Percentiles rank a stretch among this genome's conserved stretches.
These are phyloP conservation scores for Pipra filicauda DNA, from an alignment of 2,113 vertebrate species.

Conservation along the genomic window DNA sequence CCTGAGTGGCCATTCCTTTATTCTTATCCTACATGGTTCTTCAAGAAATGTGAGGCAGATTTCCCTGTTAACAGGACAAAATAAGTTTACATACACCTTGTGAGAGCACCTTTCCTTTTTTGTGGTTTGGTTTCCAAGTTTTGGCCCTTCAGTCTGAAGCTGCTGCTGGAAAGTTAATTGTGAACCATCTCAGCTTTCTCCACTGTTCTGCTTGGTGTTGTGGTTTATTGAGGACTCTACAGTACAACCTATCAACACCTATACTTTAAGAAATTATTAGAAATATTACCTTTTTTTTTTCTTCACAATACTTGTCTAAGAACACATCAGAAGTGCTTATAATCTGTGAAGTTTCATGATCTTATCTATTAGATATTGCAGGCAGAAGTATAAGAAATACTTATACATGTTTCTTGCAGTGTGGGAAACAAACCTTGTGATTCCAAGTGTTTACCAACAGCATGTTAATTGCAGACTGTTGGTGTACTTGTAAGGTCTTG, in stretches of 20 bases:
- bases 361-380: not conserved
- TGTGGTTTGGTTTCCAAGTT: not conserved
- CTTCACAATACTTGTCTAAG: not conserved
- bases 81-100: rapidly evolving
- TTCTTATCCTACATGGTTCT: rapidly evolving
- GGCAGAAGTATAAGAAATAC: not conserved
- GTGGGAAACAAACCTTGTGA: not conserved
- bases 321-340: not conserved
- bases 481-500: conserved; percentile 8
- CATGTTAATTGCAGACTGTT: not conserved
- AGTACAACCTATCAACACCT: not conserved
- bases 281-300: not conserved
- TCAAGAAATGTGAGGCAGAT: not conserved
- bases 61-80: not conserved
- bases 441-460: conserved; percentile 15
- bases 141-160: not conserved
- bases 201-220: not conserved
- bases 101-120: not conserved
- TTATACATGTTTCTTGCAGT: not conserved
- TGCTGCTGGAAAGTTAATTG: not conserved
- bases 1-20: not conserved
- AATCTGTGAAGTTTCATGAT: not conserved
- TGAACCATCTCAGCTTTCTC: not conserved
- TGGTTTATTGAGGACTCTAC: not conserved
- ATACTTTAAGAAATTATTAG: not conserved